phyloP scores from a whole-genome alignment of 2,797 vertebrate genomes.

The Chelonia mydas region DNA sequence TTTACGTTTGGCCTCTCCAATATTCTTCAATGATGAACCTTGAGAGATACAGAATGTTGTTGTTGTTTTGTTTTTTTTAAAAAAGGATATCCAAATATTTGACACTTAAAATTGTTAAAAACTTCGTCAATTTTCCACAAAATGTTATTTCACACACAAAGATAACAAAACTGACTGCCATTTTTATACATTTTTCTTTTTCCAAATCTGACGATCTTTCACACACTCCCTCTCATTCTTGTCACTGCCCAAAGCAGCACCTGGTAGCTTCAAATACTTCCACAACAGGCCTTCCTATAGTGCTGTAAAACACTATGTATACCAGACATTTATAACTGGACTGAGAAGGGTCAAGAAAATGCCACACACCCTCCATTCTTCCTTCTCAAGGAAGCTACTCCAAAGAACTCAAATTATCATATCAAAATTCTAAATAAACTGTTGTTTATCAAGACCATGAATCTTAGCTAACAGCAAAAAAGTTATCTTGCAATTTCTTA shows the following conservation, averaged over 20 bases:
- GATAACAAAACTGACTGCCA: constrained; percentile 69
- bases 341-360: constrained; percentile 21
- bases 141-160: constrained; percentile 67
- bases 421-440: constrained; percentile 24
- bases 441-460: constrained; percentile 24
- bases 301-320: constrained; percentile 43
- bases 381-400: constrained; percentile 23
- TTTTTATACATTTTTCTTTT: constrained; percentile 65
- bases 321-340: constrained; percentile 24
- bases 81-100: constrained; percentile 69
- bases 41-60: constrained; percentile 74
- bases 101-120: constrained; percentile 68
- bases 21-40: constrained; percentile 76
- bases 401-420: constrained; percentile 19
- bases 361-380: constrained; percentile 11
- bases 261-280: constrained; percentile 58
- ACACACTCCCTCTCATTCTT: constrained; percentile 71
- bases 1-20: constrained; percentile 74
- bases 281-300: constrained; percentile 17
- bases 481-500: constrained; percentile 35
- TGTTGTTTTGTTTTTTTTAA: constrained; percentile 57
- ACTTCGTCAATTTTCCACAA: constrained; percentile 59
- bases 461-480: constrained; percentile 10
- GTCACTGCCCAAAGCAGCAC: constrained; percentile 71
- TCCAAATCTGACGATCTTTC: constrained; percentile 72